phyloP scores from a whole-genome alignment of 2,888 invertebrate genomes.

The Crepidodera aurea region DNA sequence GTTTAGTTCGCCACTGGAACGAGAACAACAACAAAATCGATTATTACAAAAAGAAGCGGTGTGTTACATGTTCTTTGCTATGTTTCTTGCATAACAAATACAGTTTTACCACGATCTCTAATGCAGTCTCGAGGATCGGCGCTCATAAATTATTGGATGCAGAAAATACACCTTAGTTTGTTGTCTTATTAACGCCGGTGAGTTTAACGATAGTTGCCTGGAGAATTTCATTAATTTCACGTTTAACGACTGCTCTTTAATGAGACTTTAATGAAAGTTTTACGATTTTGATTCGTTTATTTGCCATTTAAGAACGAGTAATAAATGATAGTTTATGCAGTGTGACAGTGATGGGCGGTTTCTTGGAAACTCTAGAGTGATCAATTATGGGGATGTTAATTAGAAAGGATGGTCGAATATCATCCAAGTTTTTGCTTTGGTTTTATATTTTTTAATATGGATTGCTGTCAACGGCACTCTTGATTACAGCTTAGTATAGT shows the following conservation, averaged over 20 bases:
- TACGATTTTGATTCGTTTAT: conserved; percentile 20
- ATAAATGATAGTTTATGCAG: no score
- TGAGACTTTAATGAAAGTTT: conserved; percentile 23
- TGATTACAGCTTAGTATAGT: no score
- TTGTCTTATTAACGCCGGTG: conserved; percentile 20
- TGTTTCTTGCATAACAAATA: not conserved
- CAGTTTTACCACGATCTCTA: not conserved
- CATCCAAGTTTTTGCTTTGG: no score
- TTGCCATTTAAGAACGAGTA: no score
- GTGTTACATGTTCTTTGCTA: not conserved
- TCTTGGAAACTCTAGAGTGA: no score
- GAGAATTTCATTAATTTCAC: conserved; percentile 17
- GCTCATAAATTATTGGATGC: conserved; percentile 19
- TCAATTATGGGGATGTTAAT: no score
- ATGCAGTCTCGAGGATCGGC: conserved; percentile 2
- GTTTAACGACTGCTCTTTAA: conserved; percentile 13
- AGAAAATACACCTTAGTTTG: conserved; percentile 18
- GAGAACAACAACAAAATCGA: no score
- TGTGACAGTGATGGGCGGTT: not conserved
- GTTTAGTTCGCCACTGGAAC: no score
- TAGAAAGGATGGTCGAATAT: no score
- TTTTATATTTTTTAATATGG: no score
- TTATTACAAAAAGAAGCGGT: no score
- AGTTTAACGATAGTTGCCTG: conserved; percentile 8
- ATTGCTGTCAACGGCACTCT: no score